Base-by-base conservation (phyloP, 2,797 vertebrate species). In the Neosalanx taihuensis region DNA sequence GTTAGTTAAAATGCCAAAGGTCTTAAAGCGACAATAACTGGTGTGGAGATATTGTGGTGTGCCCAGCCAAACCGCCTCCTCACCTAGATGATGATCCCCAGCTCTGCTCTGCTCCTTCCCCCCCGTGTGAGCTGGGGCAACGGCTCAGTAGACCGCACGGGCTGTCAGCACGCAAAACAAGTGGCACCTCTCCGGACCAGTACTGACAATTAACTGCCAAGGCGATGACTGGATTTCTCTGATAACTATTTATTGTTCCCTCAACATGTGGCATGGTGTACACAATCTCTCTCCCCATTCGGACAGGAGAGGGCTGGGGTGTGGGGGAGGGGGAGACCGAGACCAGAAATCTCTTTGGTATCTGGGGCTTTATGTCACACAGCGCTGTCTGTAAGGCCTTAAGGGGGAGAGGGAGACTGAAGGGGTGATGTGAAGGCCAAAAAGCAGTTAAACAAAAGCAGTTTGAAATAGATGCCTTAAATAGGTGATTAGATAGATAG, bases 171-270 rank as follows among this genome's bases (percentile, higher is more conserved):
- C 72, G 76, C 88, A 86, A 88, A 91, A 89, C 62, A 85, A 90
- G 90, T 73, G 83, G 82, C 68, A 68, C 81, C 63, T 81, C 84
- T 81, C 66, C 65, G 72, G 67, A 81, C 57, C 83, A 82, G 75
- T 64, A 60, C 83, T 90, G 89, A 90, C 86, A 89, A 90, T 84
- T 88, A 92, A 92, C 91, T 88, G 91, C 88, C 91, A 69, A 26
- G 5, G 5, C 84, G 41, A 84, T 80, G 90, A 91, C 90, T 91
- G 90, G 86, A 91, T 92, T 82, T 84, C 83, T 85, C 89, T 86
- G 91, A 92, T 92, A 92, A 91, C 84, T 82, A 87, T 89, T 89
- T 86, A 86, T 79, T 83, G 83, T 79, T 70, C 81, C 76, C 67
- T 67, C 76, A 73, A 72, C 71, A 67, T 64, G 30, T 75, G 64